Conservation (phyloP, 2,797 vertebrate species). For the Paguma larvata region DNA sequence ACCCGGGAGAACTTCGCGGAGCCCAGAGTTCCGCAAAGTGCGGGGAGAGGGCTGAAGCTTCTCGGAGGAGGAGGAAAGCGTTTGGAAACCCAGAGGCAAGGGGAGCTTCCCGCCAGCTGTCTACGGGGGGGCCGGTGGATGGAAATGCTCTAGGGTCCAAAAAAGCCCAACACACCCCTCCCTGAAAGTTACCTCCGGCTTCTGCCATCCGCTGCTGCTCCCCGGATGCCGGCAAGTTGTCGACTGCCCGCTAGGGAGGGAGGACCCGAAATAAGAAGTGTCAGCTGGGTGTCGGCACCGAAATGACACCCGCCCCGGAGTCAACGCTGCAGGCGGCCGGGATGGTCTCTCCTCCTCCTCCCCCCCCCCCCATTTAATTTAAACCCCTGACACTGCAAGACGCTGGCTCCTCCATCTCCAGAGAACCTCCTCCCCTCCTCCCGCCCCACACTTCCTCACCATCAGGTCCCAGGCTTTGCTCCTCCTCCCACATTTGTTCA, state of each 20-base stretch:
- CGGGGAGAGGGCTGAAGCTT: background rate
- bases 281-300: conserved; percentile 83
- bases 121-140: background rate
- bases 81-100: background rate
- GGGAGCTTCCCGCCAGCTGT: background rate
- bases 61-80: background rate
- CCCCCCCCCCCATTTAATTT: conserved; percentile 61
- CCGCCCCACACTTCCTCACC: background rate
- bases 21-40: conserved; percentile 74
- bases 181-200: conserved; percentile 78
- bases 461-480: background rate
- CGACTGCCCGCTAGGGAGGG: conserved; percentile 78
- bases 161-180: conserved; percentile 10
- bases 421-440: conserved; percentile 34
- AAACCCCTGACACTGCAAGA: conserved; percentile 89
- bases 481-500: conserved; percentile 62
- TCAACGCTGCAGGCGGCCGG: conserved; percentile 70
- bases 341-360: conserved; percentile 30
- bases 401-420: conserved; percentile 59
- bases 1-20: conserved; percentile 71
- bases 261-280: conserved; percentile 83
- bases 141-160: background rate
- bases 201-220: conserved; percentile 10
- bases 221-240: conserved; percentile 84
- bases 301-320: conserved; percentile 75